Conservation (phyloP, 2,888 invertebrate species). For the Metallyticus violacea region DNA sequence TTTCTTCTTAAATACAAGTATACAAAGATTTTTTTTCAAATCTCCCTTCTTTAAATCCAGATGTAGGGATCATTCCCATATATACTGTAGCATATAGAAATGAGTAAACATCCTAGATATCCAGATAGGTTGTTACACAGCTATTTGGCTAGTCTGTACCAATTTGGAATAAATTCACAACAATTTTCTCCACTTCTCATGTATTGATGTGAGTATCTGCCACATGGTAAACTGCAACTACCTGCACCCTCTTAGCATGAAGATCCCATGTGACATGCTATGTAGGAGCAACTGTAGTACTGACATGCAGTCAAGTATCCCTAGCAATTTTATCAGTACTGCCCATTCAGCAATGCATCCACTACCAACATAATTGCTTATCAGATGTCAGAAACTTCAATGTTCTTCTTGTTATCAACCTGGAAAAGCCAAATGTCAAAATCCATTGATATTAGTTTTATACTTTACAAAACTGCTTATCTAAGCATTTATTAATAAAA, state of each 20-base stretch:
- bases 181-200: too few relatives aligned
- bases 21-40: too few relatives aligned
- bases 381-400: constrained; percentile 61
- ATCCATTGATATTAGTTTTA: not conserved
- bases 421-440: constrained; percentile 35
- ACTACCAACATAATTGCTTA: constrained; percentile 70
- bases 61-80: too few relatives aligned
- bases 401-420: constrained; percentile 63
- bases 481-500: not conserved
- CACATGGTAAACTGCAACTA: not conserved
- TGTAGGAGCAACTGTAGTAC: not conserved
- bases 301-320: not conserved
- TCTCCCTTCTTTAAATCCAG: too few relatives aligned
- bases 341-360: not conserved
- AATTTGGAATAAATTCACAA: too few relatives aligned
- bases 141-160: too few relatives aligned
- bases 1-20: too few relatives aligned
- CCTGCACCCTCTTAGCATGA: not conserved
- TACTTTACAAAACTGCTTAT: not conserved
- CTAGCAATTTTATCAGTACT: not conserved
- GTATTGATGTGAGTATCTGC: too few relatives aligned
- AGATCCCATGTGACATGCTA: not conserved
- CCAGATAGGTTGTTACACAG: too few relatives aligned
- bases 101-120: too few relatives aligned
- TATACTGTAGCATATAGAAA: too few relatives aligned